A percentile compares a stretch with the other conserved stretches of the same genome.
Conservation (phyloP, 2,797 vertebrate genomes). For the Microctenopoma steveboyesi region DNA sequence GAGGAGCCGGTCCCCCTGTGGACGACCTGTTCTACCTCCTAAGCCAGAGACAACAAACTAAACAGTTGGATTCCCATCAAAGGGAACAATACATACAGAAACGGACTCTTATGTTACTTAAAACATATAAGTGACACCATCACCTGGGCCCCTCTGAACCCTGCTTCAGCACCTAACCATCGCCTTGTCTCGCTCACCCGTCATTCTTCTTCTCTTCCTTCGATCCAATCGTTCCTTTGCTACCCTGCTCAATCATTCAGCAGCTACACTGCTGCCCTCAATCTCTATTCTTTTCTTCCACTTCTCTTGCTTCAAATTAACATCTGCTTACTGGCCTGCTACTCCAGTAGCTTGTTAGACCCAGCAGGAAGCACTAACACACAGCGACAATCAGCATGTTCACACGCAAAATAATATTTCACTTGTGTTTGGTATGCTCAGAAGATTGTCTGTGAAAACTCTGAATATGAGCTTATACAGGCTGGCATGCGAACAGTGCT, state of each 20-base stretch:
- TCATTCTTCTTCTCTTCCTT: slow-evolving; percentile 47
- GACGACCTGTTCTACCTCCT: too few relatives aligned
- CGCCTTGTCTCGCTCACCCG: slow-evolving; percentile 38
- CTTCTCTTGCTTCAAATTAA: slow-evolving; percentile 66
- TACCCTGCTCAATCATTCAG: slow-evolving; percentile 51
- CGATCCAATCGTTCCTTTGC: slow-evolving; percentile 53
- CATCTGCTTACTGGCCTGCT: slow-evolving; percentile 66
- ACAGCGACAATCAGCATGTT: slow-evolving; percentile 50
- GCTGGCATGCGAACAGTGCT: slow-evolving; percentile 38
- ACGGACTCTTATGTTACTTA: too few relatives aligned
- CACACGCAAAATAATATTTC: slow-evolving; percentile 56
- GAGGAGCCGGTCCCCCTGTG: too few relatives aligned
- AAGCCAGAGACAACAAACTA: too few relatives aligned
- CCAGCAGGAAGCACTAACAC: slow-evolving; percentile 46
- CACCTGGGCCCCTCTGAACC: slow-evolving; percentile 24
- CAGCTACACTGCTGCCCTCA: slow-evolving; percentile 6
- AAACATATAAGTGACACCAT: slow-evolving; percentile 4
- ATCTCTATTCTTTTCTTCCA: slow-evolving; percentile 37
- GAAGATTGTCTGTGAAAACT: slow-evolving; percentile 52
- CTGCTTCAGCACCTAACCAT: slow-evolving; percentile 58
- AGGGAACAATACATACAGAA: neutral
- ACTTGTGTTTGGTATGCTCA: slow-evolving; percentile 50
- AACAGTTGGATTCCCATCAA: too few relatives aligned
- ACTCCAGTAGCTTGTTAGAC: slow-evolving; percentile 61
- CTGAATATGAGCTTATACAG: slow-evolving; percentile 45